phyloP scores from a whole-genome alignment of 2,888 invertebrate species.

The Cerceris ruficornis region DNA sequence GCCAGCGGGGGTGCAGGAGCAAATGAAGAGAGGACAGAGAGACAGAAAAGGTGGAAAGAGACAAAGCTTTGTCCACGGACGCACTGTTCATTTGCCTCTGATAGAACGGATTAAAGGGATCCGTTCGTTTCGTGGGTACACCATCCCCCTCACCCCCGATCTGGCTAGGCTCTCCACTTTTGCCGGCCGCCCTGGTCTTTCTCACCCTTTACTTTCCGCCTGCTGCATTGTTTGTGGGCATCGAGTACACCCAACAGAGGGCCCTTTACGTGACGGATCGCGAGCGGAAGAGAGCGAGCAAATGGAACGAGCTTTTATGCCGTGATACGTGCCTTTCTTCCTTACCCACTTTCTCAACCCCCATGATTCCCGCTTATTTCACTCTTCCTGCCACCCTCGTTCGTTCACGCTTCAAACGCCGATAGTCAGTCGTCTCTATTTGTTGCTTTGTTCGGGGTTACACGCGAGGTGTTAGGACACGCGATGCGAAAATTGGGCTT shows the following conservation, averaged over 20 bases:
- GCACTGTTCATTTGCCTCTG: slow-evolving; percentile 73
- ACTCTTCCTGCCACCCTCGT: slow-evolving; percentile 3
- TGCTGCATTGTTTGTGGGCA: slow-evolving; percentile 60
- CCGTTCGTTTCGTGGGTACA: slow-evolving; percentile 55
- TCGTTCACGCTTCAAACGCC: not conserved
- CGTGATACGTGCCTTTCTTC: slow-evolving; percentile 40
- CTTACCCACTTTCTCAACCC: slow-evolving; percentile 13
- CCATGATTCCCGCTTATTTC: not conserved
- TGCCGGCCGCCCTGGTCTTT: slow-evolving; percentile 11
- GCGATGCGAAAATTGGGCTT: too few relatives aligned
- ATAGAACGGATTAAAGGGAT: slow-evolving; percentile 74
- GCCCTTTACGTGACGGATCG: slow-evolving; percentile 53
- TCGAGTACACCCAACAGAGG: slow-evolving; percentile 51
- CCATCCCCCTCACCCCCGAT: not conserved
- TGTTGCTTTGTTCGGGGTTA: not conserved
- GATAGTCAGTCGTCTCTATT: not conserved
- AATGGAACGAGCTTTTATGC: slow-evolving; percentile 68
- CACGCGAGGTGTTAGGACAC: too few relatives aligned
- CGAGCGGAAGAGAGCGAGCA: slow-evolving; percentile 43
- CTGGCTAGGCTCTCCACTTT: not conserved
- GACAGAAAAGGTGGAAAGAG: not conserved
- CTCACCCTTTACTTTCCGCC: slow-evolving; percentile 23
- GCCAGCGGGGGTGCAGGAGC: not conserved
- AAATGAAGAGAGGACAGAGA: not conserved
- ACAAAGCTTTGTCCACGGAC: slow-evolving; percentile 66